Conservation (phyloP, 2,888 invertebrate species). For the Apoderus coryli region DNA sequence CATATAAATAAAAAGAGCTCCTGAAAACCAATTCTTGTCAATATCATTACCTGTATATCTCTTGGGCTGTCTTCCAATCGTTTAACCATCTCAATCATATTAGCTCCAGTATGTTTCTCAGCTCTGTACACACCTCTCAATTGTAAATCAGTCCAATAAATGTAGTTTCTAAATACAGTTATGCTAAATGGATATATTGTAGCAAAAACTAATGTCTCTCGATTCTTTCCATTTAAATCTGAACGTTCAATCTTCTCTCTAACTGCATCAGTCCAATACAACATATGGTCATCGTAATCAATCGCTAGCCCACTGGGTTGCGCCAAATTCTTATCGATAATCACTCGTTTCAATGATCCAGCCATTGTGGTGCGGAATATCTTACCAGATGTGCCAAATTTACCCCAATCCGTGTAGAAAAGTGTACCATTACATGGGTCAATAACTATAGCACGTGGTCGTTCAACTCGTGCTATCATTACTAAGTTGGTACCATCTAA, state of each 20-base stretch:
- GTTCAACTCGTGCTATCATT: constrained; percentile 84
- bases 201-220: constrained; percentile 74
- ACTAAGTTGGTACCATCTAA: constrained; percentile 73
- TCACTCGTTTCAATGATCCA: constrained; percentile 76
- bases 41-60: constrained; percentile 85
- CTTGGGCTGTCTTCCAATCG: constrained; percentile 84
- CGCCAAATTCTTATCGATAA: constrained; percentile 79
- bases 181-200: constrained; percentile 94
- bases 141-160: constrained; percentile 94
- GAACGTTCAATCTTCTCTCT: constrained; percentile 90
- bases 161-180: constrained; percentile 76
- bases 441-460: constrained; percentile 87
- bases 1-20: no score
- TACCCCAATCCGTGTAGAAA: constrained; percentile 93
- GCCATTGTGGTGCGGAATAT: constrained; percentile 95
- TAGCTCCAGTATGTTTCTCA: constrained; percentile 92
- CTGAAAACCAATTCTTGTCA: no score
- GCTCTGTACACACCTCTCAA: constrained; percentile 88
- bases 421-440: constrained; percentile 93
- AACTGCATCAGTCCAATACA: constrained; percentile 97
- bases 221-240: constrained; percentile 65
- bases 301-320: constrained; percentile 93
- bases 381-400: constrained; percentile 83
- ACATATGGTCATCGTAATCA: constrained; percentile 82
- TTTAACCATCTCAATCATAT: constrained; percentile 87